Conservation (phyloP, 2,888 invertebrate species). For the Philhelius pedissequus region DNA sequence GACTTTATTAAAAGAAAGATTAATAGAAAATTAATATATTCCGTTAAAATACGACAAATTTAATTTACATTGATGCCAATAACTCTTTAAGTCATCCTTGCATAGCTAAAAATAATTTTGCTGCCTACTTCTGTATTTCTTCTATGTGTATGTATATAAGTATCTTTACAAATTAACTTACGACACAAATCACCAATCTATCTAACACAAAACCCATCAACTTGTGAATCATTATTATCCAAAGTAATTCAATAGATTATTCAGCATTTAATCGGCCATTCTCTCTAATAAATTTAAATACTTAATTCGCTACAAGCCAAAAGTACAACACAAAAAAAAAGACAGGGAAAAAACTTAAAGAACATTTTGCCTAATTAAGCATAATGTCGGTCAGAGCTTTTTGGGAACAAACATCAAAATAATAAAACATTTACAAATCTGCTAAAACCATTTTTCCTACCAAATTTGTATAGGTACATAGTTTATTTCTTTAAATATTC, state of each 20-base stretch:
- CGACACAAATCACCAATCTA: slow-evolving; percentile 40
- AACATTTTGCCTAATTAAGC: slow-evolving; percentile 54
- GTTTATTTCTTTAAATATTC: slow-evolving; percentile 47
- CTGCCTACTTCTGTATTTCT: not conserved
- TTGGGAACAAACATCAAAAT: slow-evolving; percentile 12
- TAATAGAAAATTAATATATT: slow-evolving; percentile 19
- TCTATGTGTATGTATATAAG: not conserved
- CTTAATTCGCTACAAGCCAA: slow-evolving; percentile 11
- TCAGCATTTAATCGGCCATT: slow-evolving; percentile 45
- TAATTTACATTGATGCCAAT: slow-evolving; percentile 13
- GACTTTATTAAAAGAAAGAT: not conserved
- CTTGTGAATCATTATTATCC: slow-evolving; percentile 48
- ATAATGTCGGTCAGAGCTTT: slow-evolving; percentile 36
- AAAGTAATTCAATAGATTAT: slow-evolving; percentile 39
- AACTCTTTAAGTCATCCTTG: not conserved
- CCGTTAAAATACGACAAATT: slow-evolving; percentile 26
- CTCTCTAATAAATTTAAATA: slow-evolving; percentile 54
- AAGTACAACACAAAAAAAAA: not conserved
- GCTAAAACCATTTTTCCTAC: slow-evolving; percentile 15
- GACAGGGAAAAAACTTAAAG: not conserved
- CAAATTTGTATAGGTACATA: too few species aligned
- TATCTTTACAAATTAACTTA: slow-evolving; percentile 10
- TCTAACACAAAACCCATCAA: slow-evolving; percentile 8
- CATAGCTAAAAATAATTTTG: not conserved
- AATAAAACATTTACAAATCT: slow-evolving; percentile 14